Evolutionary conservation across 1,140 invertebrate species (phyloP), one percentile per base, ranked within the genome.

Genomic region (Megalopta genalis): DNA sequence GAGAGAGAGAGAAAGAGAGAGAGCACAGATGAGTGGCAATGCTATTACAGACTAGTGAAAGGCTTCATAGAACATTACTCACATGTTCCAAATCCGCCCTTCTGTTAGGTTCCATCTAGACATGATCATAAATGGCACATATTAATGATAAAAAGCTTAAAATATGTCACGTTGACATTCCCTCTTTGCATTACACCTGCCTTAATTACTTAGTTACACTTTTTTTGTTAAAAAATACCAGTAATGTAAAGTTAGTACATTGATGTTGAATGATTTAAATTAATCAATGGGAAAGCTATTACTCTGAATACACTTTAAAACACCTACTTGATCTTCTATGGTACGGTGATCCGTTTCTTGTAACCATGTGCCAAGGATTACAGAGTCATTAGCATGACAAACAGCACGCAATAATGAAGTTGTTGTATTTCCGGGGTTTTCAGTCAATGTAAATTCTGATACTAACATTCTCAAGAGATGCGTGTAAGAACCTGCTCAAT

Each of bases 281-380:
- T 21, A 62, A 21, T 63, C 14, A 57, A 57, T 12, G 12, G 5
- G 21, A 18, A 37, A n/a, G n/a, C 9, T 65, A 27, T 27, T 59
- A 9, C 12, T n/a, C n/a, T 18, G 72, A 42, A 27, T 25, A 54
- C 10, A 32, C 25, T 79, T 60, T 18, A n/a, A 69, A 71, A 23
- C 32, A 65, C 76, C 89, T 91, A 99, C 98, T 95, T 99, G 98
- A 94, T 99, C 98, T 93, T 99, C 99, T 86, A 99, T 98, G 57
- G 96, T 97, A 76, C 97, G 96, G 93, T 99, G 98, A 93, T 99
- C 98, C 10, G 98, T 99, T 91, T 99, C 98, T 90, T 98, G 97
- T 25, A 98, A 93, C 96, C 97, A 97, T 63, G 97, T 97, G 37
- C 97, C 96, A 57, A 98, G 93, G 79, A 99, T 95, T 23, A 98